Percentiles rank a stretch among this genome's conserved stretches.
Evolutionary conservation across 92 coral and sea anemone species (phyloP).

Genomic region (Nematostella vectensis): DNA sequence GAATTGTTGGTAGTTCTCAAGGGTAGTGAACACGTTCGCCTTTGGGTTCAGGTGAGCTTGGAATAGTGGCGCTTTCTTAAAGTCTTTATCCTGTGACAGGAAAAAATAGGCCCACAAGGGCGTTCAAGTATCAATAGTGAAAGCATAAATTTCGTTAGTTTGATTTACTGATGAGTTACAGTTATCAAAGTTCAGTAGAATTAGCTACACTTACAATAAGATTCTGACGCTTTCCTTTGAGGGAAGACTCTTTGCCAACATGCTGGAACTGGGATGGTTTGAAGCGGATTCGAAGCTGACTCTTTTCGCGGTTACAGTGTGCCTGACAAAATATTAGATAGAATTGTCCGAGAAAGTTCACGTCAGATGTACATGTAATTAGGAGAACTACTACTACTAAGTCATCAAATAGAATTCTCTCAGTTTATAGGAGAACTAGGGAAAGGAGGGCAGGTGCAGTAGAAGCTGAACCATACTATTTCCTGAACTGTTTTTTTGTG

Average conservation of each 20-base stretch:
- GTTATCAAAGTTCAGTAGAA: too few relatives aligned
- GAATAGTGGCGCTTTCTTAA: conserved; percentile 92
- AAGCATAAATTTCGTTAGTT: background rate
- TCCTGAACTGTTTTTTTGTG: too few relatives aligned
- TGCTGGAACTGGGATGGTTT: conserved; percentile 96
- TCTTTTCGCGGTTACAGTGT: conserved; percentile 83
- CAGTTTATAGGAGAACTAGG: too few relatives aligned
- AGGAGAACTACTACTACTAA: too few relatives aligned
- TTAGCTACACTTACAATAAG: conserved; percentile 86
- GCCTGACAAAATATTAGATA: conserved; percentile 31
- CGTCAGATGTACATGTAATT: too few relatives aligned
- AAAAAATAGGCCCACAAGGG: too few relatives aligned
- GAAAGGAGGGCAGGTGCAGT: too few relatives aligned
- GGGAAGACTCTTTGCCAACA: conserved; percentile 91
- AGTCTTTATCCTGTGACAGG: conserved; percentile 78
- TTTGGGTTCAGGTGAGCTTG: conserved; percentile 98
- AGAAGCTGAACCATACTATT: too few relatives aligned
- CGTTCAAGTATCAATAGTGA: background rate
- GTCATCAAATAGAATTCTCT: too few relatives aligned
- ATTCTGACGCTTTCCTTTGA: conserved; percentile 83
- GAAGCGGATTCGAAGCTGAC: conserved; percentile 77
- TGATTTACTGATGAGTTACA: too few relatives aligned
- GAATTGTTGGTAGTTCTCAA: conserved; percentile 68
- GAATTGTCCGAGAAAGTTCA: too few relatives aligned
- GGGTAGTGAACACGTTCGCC: conserved; percentile 50